Evolutionary conservation across 2,888 invertebrate species (phyloP), one percentile per base, ranked within the genome.

Genomic region (Salpingus planirostris): DNA sequence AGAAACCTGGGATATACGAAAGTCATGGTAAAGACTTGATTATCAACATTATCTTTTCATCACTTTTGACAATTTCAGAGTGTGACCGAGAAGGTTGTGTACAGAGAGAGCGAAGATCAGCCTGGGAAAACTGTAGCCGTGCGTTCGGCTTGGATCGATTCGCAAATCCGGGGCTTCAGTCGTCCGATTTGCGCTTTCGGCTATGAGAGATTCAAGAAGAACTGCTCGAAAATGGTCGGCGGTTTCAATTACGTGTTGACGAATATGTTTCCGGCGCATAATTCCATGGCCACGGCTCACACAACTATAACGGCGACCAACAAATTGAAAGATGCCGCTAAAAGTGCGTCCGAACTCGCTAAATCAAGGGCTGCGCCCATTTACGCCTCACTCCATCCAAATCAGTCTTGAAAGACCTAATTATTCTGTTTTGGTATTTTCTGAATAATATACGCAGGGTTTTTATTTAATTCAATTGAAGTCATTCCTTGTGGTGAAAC

Each of bases 111-210:
- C 29, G 77, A 78, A 11, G 78, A 82, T 23, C 73, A 77, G 59
- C 69, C 71, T 1, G 74, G 75, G 2, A 80, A 79, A 67, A 92
- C 92, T 2, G 65, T 84, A 15, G 89, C 88, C 12, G 67, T 76
- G 14, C 73, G 92, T 33, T 79, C 83, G 2, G 92, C 91, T 0
- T 91, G 90, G 82, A 81, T 95, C 38, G 85, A 86, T 56, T 92
- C 92, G 2, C 81, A 84, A 54, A 78, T 93, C 27, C 82, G 79
- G 63, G 93, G 92, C 15, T 85, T 93, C 60, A 81, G 88, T 18
- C 68, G 83, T 33, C 84, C 92, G 3, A 88, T 95, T 46, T 80
- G 90, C 43, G 84, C 85, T 3, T 93, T 92, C 65, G 93, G 91
- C 2, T 69, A 87, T 43, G 91, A 92, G 39, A 71, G 92, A 40